Conservation (phyloP, 2,113 vertebrate genomes). For the Smithornis capensis region DNA sequence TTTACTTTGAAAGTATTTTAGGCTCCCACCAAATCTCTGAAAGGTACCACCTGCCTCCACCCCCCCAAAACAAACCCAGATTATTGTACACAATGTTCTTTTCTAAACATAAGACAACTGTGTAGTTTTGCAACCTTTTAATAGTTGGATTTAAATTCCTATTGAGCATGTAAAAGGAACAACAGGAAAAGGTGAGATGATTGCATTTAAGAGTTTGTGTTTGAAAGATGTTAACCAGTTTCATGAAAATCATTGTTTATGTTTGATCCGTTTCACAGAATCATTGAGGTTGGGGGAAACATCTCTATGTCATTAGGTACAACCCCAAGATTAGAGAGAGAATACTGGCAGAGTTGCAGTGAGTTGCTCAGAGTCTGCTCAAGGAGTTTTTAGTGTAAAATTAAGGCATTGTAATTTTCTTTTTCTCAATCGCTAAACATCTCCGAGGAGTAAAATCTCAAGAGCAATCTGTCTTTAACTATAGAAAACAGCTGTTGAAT, state of each 20-base stretch:
- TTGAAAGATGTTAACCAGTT: neutral
- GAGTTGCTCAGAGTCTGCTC: neutral
- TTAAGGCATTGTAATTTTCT: neutral
- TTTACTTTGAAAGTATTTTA: neutral
- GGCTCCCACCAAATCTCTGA: neutral
- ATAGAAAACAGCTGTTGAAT: neutral
- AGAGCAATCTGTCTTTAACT: neutral
- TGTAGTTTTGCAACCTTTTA: neutral
- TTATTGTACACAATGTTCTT: neutral
- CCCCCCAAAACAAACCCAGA: accelerated
- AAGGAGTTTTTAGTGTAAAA: neutral
- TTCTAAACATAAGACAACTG: neutral
- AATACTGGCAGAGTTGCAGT: neutral
- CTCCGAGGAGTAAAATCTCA: neutral
- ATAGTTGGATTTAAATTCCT: neutral
- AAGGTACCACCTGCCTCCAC: neutral
- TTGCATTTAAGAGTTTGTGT: neutral
- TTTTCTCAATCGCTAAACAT: neutral
- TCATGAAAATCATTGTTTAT: neutral
- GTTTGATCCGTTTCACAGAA: neutral
- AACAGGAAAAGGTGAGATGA: neutral
- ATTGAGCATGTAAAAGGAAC: neutral
- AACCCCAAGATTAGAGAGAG: neutral
- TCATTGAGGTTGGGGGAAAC: neutral
- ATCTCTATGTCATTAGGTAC: neutral